A percentile compares a stretch with the other conserved stretches of the same genome.
phyloP scores from a whole-genome alignment of 1,140 invertebrate genomes.

The Teleogryllus occipitalis region DNA sequence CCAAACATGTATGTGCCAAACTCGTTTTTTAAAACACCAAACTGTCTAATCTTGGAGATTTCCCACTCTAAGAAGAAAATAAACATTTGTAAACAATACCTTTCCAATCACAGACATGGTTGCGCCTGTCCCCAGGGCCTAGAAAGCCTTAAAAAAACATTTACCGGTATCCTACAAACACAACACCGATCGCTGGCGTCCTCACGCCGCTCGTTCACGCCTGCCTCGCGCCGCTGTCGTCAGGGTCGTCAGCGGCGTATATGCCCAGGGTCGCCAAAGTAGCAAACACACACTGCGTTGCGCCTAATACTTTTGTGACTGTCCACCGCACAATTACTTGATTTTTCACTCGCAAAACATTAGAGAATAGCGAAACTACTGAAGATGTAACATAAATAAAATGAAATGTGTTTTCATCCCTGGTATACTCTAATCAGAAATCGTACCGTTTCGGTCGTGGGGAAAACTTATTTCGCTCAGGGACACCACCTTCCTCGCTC shows the following conservation, averaged over 20 bases:
- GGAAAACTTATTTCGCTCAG: background rate
- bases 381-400: no score
- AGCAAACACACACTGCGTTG: background rate
- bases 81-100: background rate
- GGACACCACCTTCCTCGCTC: background rate
- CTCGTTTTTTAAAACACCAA: no score
- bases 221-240: slow-evolving; percentile 1
- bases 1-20: no score
- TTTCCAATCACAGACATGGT: background rate
- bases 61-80: no score
- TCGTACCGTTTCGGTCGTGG: background rate
- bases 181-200: background rate
- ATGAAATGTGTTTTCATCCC: no score
- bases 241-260: background rate
- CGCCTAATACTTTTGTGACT: background rate
- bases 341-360: no score
- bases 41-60: no score
- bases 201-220: background rate
- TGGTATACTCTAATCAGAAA: background rate
- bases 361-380: no score
- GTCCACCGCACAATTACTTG: no score
- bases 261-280: background rate
- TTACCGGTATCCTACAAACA: background rate
- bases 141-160: background rate
- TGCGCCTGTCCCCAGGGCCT: background rate